phyloP scores from a whole-genome alignment of 2,113 vertebrate genomes.

The Scomber colias region DNA sequence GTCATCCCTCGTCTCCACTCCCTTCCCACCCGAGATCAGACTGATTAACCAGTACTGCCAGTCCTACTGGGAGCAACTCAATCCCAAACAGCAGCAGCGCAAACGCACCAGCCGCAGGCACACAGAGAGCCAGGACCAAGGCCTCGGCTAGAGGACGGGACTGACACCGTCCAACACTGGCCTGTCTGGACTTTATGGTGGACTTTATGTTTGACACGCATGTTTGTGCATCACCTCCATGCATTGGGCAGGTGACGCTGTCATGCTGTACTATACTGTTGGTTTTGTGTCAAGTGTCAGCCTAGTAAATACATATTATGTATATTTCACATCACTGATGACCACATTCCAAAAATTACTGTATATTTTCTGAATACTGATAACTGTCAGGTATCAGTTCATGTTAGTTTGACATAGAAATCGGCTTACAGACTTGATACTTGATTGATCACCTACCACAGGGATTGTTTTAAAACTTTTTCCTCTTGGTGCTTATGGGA shows the following conservation, averaged over 20 bases:
- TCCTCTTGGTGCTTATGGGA: background rate
- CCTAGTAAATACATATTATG: conserved; percentile 30
- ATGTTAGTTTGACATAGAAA: background rate
- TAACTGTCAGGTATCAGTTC: background rate
- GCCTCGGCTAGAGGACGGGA: conserved; percentile 74
- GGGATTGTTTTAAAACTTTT: background rate
- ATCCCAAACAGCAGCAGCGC: conserved; percentile 70
- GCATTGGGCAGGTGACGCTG: conserved; percentile 38
- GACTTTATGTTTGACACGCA: conserved; percentile 62
- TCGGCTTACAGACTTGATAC: background rate
- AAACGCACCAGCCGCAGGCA: conserved; percentile 83
- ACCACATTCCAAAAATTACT: conserved; percentile 37
- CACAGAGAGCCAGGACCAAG: conserved; percentile 80
- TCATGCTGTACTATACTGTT: conserved; percentile 56
- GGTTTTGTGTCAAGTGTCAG: conserved; percentile 47
- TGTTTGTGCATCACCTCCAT: conserved; percentile 54
- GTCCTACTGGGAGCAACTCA: conserved; percentile 84
- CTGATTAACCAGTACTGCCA: conserved; percentile 87
- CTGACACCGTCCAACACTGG: conserved; percentile 5
- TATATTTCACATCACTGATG: conserved; percentile 49
- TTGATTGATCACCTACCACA: background rate
- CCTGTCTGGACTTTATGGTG: conserved; percentile 65
- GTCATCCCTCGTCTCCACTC: conserved; percentile 49
- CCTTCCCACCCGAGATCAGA: conserved; percentile 80
- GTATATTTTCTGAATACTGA: background rate